phyloP scores from a whole-genome alignment of 1,140 invertebrate species.

The Drosophila ironensis region DNA sequence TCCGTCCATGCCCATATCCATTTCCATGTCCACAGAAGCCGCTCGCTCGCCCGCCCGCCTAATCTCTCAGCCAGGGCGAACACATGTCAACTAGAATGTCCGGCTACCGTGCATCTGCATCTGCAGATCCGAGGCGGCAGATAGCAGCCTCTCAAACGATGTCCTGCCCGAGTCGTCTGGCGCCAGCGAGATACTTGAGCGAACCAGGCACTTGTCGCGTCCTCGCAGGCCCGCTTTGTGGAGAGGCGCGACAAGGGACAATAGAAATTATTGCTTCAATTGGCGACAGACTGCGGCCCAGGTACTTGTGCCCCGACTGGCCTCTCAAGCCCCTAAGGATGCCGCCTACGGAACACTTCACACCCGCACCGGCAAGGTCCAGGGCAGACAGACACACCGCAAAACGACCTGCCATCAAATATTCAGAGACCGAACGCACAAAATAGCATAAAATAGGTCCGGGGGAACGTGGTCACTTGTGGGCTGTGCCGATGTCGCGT shows the following conservation, averaged over 20 bases:
- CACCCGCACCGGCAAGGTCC: constrained; percentile 23
- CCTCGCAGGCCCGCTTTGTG: not conserved
- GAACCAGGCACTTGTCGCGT: constrained; percentile 64
- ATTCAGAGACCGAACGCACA: not conserved
- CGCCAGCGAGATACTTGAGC: constrained; percentile 51
- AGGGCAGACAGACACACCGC: constrained; percentile 44
- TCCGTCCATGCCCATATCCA: constrained; percentile 17
- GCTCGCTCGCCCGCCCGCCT: not conserved
- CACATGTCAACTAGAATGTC: constrained; percentile 50
- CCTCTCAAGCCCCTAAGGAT: constrained; percentile 50
- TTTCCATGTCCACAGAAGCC: not conserved
- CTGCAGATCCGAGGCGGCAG: constrained; percentile 50
- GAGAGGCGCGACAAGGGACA: constrained; percentile 47
- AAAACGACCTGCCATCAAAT: constrained; percentile 25
- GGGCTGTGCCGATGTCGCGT: constrained; percentile 38
- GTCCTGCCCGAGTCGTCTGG: constrained; percentile 30
- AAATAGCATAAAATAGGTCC: not conserved
- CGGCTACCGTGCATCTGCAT: constrained; percentile 54
- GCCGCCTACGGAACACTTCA: constrained; percentile 60
- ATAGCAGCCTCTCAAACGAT: constrained; percentile 47
- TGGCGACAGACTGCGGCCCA: constrained; percentile 49
- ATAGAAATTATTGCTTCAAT: constrained; percentile 78
- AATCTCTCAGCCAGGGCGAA: constrained; percentile 54
- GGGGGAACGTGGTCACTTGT: constrained; percentile 30
- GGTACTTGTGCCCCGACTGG: constrained; percentile 28